A percentile compares a stretch with the other conserved stretches of the same genome.
Conservation (phyloP, 64 coral and sea anemone genomes). For the Montipora efflorescens region DNA sequence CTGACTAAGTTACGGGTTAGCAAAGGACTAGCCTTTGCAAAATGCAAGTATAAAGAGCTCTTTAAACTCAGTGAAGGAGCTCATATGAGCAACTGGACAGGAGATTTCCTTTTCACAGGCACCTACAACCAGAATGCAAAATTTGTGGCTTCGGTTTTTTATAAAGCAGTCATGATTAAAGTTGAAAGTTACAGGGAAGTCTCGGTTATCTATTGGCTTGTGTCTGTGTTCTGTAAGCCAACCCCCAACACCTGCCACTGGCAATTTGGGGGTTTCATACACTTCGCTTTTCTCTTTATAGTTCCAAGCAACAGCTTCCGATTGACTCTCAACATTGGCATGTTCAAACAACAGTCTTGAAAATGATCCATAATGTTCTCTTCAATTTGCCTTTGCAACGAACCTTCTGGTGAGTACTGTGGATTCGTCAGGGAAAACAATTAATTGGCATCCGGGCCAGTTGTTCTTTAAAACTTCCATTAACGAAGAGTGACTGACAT, state of each 20-base stretch:
- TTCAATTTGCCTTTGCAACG: conserved; percentile 43
- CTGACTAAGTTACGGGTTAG: background rate
- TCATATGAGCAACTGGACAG: conserved; percentile 31
- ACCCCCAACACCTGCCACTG: conserved; percentile 59
- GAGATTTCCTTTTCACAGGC: conserved; percentile 47
- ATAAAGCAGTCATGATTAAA: conserved; percentile 73
- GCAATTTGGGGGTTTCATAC: conserved; percentile 37
- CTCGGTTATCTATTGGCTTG: conserved; percentile 4
- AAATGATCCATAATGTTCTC: conserved; percentile 69
- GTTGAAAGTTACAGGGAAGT: conserved; percentile 19
- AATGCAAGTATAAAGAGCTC: conserved; percentile 47
- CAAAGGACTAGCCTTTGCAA: conserved; percentile 60
- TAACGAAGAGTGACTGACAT: conserved; percentile 61
- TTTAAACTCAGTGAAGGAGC: conserved; percentile 28
- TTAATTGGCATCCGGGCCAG: conserved; percentile 46
- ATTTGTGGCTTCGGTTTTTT: conserved; percentile 64
- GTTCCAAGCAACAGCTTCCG: conserved; percentile 63
- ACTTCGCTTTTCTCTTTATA: background rate
- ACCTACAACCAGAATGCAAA: conserved; percentile 67
- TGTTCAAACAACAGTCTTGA: conserved; percentile 42
- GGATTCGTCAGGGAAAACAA: conserved; percentile 56
- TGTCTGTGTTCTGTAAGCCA: conserved; percentile 71
- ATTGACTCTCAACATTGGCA: conserved; percentile 3
- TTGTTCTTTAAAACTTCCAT: conserved; percentile 20
- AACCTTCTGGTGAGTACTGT: conserved; percentile 67